Conservation (phyloP, 2,113 vertebrate genomes). For the Sapajus apella region DNA sequence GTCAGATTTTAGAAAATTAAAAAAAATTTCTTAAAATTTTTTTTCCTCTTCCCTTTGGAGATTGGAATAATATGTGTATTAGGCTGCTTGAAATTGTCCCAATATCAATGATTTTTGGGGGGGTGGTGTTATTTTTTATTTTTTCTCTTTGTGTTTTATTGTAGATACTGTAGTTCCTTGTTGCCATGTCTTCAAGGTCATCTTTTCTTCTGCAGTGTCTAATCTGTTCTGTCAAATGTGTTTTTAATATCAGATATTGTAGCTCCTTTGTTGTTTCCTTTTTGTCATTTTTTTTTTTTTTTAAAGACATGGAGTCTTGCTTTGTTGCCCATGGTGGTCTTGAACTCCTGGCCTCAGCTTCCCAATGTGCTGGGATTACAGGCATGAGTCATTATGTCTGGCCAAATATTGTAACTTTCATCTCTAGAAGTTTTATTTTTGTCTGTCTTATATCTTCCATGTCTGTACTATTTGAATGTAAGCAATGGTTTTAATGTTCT, state of each 20-base stretch:
- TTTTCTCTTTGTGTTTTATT: conserved; percentile 19
- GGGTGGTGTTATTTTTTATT: not conserved
- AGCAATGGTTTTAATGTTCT: conserved; percentile 9
- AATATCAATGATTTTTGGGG: not conserved
- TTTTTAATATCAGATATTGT: not conserved
- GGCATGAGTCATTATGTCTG: no score
- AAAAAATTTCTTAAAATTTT: not conserved
- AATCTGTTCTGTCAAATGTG: not conserved
- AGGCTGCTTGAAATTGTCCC: not conserved
- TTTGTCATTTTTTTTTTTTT: no score
- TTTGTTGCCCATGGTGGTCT: no score
- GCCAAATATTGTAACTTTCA: not conserved
- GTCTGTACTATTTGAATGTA: not conserved
- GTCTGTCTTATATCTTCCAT: not conserved
- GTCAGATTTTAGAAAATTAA: conserved; percentile 23
- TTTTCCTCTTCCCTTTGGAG: not conserved
- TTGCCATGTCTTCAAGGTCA: not conserved
- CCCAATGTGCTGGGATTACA: no score
- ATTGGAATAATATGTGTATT: not conserved
- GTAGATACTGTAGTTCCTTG: not conserved
- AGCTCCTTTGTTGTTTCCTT: not conserved
- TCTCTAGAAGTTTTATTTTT: not conserved
- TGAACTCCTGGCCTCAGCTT: no score
- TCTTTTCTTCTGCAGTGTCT: conserved; percentile 15
- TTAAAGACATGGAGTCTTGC: no score